Percentiles rank a stretch among this genome's conserved stretches.
Conservation (phyloP, 2,113 vertebrate species). For the Nibea coibor region DNA sequence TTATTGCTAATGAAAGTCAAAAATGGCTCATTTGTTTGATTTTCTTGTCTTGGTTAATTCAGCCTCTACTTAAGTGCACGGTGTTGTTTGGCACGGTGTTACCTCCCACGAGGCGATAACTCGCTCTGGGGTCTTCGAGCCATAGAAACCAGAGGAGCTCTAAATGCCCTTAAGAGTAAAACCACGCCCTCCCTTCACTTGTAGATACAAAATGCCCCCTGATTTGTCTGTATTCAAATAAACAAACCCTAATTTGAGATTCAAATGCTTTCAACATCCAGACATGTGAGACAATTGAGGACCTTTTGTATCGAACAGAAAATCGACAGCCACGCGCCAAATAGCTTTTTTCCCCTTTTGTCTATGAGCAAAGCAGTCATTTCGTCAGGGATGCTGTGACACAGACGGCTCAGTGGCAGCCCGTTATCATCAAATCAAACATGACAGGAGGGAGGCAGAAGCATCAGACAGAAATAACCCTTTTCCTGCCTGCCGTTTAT, state of each 20-base stretch:
- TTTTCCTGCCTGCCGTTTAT: slow-evolving; percentile 71
- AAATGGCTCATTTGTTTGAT: slow-evolving; percentile 30
- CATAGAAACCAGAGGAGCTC: slow-evolving; percentile 46
- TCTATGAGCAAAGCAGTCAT: slow-evolving; percentile 55
- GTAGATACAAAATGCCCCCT: slow-evolving; percentile 46
- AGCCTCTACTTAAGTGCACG: background rate
- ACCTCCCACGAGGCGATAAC: slow-evolving; percentile 42
- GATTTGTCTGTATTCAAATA: slow-evolving; percentile 78
- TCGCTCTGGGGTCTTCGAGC: slow-evolving; percentile 36
- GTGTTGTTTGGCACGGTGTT: slow-evolving; percentile 42
- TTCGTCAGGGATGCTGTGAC: slow-evolving; percentile 60
- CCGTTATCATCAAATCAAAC: slow-evolving; percentile 79
- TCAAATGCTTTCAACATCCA: slow-evolving; percentile 69
- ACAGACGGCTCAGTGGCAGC: slow-evolving; percentile 62
- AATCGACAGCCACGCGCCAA: slow-evolving; percentile 42
- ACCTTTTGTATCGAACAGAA: slow-evolving; percentile 63
- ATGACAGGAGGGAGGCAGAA: slow-evolving; percentile 72
- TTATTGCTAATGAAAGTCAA: background rate
- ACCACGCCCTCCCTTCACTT: slow-evolving; percentile 34
- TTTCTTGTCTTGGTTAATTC: slow-evolving; percentile 10
- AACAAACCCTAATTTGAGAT: slow-evolving; percentile 73
- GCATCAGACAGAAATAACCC: slow-evolving; percentile 75
- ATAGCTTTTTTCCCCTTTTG: slow-evolving; percentile 60
- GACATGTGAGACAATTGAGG: slow-evolving; percentile 72
- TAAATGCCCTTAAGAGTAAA: slow-evolving; percentile 38